A percentile compares a stretch with the other conserved stretches of the same genome.
Conservation (phyloP, 1,140 invertebrate species). For the Temnothorax curvispinosus region DNA sequence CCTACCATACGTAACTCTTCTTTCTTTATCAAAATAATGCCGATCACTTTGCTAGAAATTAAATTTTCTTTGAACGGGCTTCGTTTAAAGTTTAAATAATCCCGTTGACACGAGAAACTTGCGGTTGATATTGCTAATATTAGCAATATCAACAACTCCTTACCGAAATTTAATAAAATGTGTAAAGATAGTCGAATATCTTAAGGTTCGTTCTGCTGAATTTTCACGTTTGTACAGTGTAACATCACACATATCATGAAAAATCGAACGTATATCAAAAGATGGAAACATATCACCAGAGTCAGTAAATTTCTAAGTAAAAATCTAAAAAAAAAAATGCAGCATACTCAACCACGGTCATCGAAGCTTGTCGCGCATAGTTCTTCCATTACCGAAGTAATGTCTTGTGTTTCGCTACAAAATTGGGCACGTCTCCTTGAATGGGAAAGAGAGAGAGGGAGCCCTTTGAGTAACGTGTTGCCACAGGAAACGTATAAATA, state of each 20-base stretch:
- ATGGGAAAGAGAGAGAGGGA: background rate
- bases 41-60: background rate
- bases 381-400: slow-evolving; percentile 9
- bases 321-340: background rate
- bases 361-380: background rate
- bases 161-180: background rate
- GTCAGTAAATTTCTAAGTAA: background rate
- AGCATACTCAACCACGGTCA: background rate
- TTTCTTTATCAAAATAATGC: background rate
- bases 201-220: background rate
- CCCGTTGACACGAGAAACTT: background rate
- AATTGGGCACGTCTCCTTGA: slow-evolving; percentile 19
- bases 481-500: slow-evolving; percentile 53
- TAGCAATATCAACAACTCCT: background rate
- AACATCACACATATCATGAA: background rate
- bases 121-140: background rate
- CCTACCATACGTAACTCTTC: background rate
- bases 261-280: background rate
- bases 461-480: slow-evolving; percentile 7
- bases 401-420: slow-evolving; percentile 6
- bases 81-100: background rate
- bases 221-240: background rate
- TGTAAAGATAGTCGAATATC: background rate
- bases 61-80: background rate
- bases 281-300: background rate